Conservation (phyloP, 2,888 invertebrate genomes). For the Pecten maximus region DNA sequence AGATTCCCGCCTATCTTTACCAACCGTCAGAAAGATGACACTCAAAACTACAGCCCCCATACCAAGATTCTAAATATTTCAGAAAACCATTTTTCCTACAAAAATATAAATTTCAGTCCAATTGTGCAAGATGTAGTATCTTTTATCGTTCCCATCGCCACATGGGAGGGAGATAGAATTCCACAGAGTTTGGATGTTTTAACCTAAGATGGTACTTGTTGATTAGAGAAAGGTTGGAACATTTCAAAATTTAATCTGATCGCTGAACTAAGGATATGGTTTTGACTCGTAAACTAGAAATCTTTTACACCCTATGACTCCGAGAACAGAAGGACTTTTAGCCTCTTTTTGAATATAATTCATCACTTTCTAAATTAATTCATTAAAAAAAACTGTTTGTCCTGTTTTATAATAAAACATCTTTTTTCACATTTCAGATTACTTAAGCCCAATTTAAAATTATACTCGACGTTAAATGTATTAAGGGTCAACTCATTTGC, state of each 20-base stretch:
- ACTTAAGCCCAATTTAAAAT: too few species aligned
- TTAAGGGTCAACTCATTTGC: too few species aligned
- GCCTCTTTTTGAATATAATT: neutral
- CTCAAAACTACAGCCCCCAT: conserved; percentile 22
- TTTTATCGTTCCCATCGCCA: neutral
- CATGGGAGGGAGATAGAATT: neutral
- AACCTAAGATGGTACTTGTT: neutral
- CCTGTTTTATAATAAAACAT: too few species aligned
- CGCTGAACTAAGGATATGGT: neutral
- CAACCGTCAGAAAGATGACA: conserved; percentile 27
- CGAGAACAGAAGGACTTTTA: neutral
- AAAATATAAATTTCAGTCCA: conserved; percentile 30
- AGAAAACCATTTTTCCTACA: conserved; percentile 24
- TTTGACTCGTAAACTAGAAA: neutral
- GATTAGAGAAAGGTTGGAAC: conserved; percentile 29
- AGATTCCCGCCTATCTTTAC: conserved; percentile 22
- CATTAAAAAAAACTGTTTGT: neutral
- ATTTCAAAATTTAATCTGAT: conserved; percentile 35
- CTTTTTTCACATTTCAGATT: too few species aligned
- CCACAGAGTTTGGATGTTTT: neutral
- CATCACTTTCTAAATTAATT: neutral
- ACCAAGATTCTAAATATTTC: conserved; percentile 28
- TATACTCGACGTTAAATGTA: too few species aligned
- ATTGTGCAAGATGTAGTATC: conserved; percentile 32
- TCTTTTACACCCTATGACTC: neutral